Conservation (phyloP, 1,140 invertebrate genomes). For the Drosophila jambulina region DNA sequence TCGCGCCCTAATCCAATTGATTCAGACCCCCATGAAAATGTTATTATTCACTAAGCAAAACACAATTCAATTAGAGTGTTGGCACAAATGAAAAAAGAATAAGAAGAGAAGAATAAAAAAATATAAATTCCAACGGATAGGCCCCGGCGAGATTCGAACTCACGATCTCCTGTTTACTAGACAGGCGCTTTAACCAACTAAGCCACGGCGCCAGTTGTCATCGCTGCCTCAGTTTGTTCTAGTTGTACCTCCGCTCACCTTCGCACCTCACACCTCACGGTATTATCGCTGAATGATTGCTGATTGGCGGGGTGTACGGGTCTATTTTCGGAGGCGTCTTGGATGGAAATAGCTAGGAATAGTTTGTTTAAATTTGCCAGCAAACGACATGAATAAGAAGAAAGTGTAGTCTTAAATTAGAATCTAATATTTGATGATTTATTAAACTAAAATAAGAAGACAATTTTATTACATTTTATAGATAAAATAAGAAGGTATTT, state of each 20-base stretch:
- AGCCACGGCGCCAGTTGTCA: conserved; percentile 86
- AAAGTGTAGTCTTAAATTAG: background rate
- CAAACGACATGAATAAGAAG: background rate
- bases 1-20: conserved; percentile 45
- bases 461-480: too few relatives aligned
- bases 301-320: conserved; percentile 13
- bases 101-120: background rate
- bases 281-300: conserved; percentile 15
- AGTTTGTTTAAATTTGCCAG: background rate
- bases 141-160: conserved; percentile 88
- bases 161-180: conserved; percentile 88
- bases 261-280: background rate
- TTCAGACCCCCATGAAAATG: conserved; percentile 9
- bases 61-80: conserved; percentile 35
- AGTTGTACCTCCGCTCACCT: background rate
- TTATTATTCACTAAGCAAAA: conserved; percentile 26
- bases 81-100: background rate
- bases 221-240: background rate
- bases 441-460: too few relatives aligned
- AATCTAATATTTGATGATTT: too few relatives aligned
- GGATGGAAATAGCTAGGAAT: conserved; percentile 13
- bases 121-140: conserved; percentile 43
- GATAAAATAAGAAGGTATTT: background rate
- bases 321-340: conserved; percentile 15
- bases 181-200: conserved; percentile 89